phyloP scores from a whole-genome alignment of 2,113 vertebrate genomes.

The Orthonyx spaldingii region DNA sequence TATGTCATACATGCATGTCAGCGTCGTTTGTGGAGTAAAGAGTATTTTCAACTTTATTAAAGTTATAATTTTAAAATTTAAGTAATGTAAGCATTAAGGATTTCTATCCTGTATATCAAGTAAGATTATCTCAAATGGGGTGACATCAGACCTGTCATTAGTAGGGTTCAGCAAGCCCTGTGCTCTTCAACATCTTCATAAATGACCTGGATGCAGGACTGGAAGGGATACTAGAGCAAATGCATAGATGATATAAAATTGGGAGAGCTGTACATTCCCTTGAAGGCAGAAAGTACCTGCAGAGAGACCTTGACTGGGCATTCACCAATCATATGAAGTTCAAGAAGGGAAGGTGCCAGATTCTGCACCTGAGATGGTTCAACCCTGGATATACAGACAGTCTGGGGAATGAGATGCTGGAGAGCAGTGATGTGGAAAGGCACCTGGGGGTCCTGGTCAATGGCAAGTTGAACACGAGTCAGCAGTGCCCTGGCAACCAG shows the following conservation, averaged over 20 bases:
- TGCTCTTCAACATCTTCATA: background rate
- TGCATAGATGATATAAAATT: background rate
- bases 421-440: background rate
- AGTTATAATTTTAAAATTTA: background rate
- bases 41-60: background rate
- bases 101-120: background rate
- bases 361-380: background rate
- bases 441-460: too few relatives aligned
- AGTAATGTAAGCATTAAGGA: background rate
- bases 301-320: background rate
- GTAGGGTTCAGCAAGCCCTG: accelerated
- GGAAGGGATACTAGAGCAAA: background rate
- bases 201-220: accelerated
- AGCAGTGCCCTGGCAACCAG: background rate
- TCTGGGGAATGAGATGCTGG: background rate
- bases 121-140: background rate
- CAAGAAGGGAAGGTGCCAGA: too few relatives aligned
- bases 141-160: background rate
- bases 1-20: background rate
- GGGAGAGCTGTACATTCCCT: background rate
- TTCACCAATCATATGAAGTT: background rate
- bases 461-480: background rate
- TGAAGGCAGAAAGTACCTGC: background rate
- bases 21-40: background rate
- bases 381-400: background rate